A percentile compares a stretch with the other conserved stretches of the same genome.
Conservation (phyloP, 1,140 invertebrate genomes). For the Cardiocondyla obscurior region DNA sequence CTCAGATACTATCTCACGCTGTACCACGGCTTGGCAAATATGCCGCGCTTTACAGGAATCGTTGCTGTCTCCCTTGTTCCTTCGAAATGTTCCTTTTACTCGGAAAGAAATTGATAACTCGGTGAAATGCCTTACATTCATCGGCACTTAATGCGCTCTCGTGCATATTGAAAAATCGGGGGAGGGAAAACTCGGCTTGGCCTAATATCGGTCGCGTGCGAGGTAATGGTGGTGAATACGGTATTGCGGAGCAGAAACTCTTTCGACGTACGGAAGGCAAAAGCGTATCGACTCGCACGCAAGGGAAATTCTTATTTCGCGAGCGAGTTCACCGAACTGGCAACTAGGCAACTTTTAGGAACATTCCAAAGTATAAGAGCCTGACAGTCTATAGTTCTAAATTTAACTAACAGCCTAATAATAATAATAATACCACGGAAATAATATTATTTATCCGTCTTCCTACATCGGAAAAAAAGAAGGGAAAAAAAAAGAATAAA, state of each 20-base stretch:
- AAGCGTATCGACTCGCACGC: constrained; percentile 19
- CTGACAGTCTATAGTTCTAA: background rate
- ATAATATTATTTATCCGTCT: background rate
- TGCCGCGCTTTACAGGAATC: constrained; percentile 4
- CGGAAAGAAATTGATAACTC: background rate
- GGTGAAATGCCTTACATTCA: constrained; percentile 26
- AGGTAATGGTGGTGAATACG: constrained; percentile 7
- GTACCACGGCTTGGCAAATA: constrained; percentile 9
- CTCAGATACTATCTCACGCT: constrained; percentile 20
- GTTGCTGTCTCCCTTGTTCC: background rate
- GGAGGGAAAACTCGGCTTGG: constrained; percentile 1
- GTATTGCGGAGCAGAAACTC: constrained; percentile 1
- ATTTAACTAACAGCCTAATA: too few relatives aligned
- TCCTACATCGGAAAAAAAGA: background rate
- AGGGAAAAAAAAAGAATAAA: too few relatives aligned
- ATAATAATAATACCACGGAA: background rate
- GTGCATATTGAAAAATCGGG: constrained; percentile 47
- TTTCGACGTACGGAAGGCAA: background rate
- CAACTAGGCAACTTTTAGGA: background rate
- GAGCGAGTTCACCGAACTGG: constrained; percentile 2
- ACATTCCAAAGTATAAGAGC: background rate
- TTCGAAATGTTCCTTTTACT: background rate
- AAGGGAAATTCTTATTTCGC: constrained; percentile 7
- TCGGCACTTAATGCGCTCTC: constrained; percentile 27
- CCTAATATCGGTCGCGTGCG: constrained; percentile 55